Evolutionary conservation across 1,140 invertebrate species (phyloP).

Genomic region (Arctopsyche grandis): DNA sequence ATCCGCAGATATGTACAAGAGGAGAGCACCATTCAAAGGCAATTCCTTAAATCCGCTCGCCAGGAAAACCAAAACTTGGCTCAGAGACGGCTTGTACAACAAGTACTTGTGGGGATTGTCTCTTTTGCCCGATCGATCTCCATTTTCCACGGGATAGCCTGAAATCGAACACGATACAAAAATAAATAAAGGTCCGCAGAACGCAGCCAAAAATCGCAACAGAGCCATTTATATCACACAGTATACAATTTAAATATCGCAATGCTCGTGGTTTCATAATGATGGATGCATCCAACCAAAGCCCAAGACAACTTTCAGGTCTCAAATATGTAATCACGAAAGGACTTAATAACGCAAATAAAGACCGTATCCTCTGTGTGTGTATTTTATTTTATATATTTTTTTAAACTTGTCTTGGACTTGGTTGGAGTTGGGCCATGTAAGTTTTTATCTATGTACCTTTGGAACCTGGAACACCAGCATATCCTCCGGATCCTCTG

Average conservation of each 20-base stretch:
- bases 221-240: background rate
- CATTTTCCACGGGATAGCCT: slow-evolving; percentile 77
- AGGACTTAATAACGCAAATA: no score
- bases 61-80: slow-evolving; percentile 92
- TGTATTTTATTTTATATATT: no score
- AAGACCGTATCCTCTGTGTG: no score
- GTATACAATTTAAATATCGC: background rate
- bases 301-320: background rate
- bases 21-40: slow-evolving; percentile 87
- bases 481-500: slow-evolving; percentile 55
- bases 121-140: slow-evolving; percentile 72
- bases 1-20: slow-evolving; percentile 95
- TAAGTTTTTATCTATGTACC: slow-evolving; percentile 46
- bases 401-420: no score
- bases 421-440: no score
- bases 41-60: slow-evolving; percentile 95
- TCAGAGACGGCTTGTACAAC: slow-evolving; percentile 94
- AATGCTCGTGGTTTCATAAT: background rate
- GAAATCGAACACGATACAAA: slow-evolving; percentile 29
- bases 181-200: background rate
- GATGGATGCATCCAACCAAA: no score
- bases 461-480: slow-evolving; percentile 55
- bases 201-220: background rate
- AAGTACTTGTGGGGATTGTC: slow-evolving; percentile 98
- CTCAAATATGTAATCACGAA: no score